Evolutionary conservation across 2,797 vertebrate genomes (phyloP), one percentile per base, ranked within the genome.

Genomic region (Cyprinodon diabolis): DNA sequence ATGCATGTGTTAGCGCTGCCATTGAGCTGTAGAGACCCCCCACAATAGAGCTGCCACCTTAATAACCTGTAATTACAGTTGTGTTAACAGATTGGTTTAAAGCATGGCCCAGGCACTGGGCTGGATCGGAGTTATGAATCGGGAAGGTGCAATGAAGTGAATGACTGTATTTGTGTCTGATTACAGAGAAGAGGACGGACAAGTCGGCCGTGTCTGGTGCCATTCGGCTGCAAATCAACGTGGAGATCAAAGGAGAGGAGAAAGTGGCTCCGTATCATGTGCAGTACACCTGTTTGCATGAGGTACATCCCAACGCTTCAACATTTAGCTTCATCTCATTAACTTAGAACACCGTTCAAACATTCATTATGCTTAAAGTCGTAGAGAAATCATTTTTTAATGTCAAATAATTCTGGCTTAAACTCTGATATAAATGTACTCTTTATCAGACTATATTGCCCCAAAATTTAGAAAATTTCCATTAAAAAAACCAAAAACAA

Each of bases 211-310:
- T 99, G 76, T 99, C 98, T 0, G 98, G 98, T 2, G 98, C 98
- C 80, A 98, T 99, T 83, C 97, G 98, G 75, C 94, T 99, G n/a
- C 98, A 99, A 70, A 99, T 99, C 92, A 99, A 89, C 0, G 97
- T 99, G 83, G 98, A 99, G 92, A 99, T 99, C 89, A 99, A 99
- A 87, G 98, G 98, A 66, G 98, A 99, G 83, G 98, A 99, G 94
- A 99, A 99, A 82, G 97, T 99, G 84, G 98, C 98, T 21, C 96
- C 98, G 0, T 99, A 99, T 86, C 98, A 99, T 0, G 90, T 98
- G 80, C 98, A 99, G 90, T 99, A 99, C 89, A 99, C 97, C 19
- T 99, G 97, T 89, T 95, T 99, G 79, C 98, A 99, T 30, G 98
- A 99, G 97, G 98, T 99, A 92, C 47, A 40, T 49, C 2, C 10